phyloP scores from a whole-genome alignment of 2,888 invertebrate genomes.

The Drosophila koepferae region DNA sequence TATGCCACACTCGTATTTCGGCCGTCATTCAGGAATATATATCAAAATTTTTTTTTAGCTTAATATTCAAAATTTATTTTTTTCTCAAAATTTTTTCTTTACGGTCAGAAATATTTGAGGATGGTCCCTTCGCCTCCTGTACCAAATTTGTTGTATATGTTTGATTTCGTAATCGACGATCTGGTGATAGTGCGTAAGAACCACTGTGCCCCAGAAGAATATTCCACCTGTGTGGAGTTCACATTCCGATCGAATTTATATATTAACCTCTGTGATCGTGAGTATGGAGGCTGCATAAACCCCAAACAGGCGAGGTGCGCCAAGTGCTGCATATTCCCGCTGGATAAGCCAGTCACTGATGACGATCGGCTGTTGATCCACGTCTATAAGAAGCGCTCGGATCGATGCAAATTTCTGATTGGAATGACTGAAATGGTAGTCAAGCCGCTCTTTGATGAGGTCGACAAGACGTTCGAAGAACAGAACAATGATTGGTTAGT shows the following conservation, averaged over 20 bases:
- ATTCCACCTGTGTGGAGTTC: slow-evolving; percentile 7
- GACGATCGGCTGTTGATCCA: slow-evolving; percentile 78
- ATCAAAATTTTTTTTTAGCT: neutral
- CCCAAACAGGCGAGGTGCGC: neutral
- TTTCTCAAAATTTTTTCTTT: neutral
- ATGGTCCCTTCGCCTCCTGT: neutral
- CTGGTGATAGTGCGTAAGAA: slow-evolving; percentile 4
- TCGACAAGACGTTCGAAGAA: slow-evolving; percentile 70
- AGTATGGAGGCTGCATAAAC: neutral
- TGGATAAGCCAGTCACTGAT: slow-evolving; percentile 35
- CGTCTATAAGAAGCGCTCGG: slow-evolving; percentile 82
- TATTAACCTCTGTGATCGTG: slow-evolving; percentile 2
- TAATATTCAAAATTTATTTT: neutral
- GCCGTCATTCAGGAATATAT: neutral
- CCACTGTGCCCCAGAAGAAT: slow-evolving; percentile 1
- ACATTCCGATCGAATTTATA: slow-evolving; percentile 2
- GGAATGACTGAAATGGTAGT: slow-evolving; percentile 28
- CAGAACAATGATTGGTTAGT: slow-evolving; percentile 73
- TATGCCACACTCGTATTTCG: neutral
- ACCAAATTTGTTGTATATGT: slow-evolving; percentile 70
- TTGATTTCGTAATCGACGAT: slow-evolving; percentile 7
- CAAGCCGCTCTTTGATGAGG: slow-evolving; percentile 72
- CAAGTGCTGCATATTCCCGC: slow-evolving; percentile 11
- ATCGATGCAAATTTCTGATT: slow-evolving; percentile 44
- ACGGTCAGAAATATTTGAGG: slow-evolving; percentile 2